A percentile compares a stretch with the other conserved stretches of the same genome.
phyloP scores from a whole-genome alignment of 2,888 invertebrate species.

The Philereme transversata region DNA sequence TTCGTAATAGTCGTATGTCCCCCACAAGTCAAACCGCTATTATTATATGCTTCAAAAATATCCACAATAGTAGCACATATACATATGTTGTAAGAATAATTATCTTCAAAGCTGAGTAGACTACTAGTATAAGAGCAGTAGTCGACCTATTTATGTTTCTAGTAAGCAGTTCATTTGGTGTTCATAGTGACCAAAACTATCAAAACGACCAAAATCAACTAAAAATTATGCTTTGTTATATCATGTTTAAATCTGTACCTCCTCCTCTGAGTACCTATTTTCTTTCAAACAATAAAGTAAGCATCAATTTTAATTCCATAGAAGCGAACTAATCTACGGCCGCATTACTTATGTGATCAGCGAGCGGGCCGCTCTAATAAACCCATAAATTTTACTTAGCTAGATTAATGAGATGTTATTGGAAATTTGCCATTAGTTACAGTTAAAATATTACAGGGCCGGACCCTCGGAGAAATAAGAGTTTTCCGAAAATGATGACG shows the following conservation, averaged over 20 bases:
- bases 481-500: slow-evolving; percentile 33
- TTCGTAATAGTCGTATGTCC: too few species aligned
- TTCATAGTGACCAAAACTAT: too few species aligned
- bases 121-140: too few species aligned
- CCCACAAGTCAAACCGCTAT: too few species aligned
- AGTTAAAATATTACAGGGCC: slow-evolving; percentile 49
- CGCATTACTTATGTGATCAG: slow-evolving; percentile 62
- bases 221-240: too few species aligned
- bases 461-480: slow-evolving; percentile 38
- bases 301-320: slow-evolving; percentile 34
- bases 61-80: too few species aligned
- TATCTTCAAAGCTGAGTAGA: too few species aligned
- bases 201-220: too few species aligned
- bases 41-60: too few species aligned
- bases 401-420: slow-evolving; percentile 79
- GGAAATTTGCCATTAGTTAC: slow-evolving; percentile 70
- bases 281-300: slow-evolving; percentile 10
- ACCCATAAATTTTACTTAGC: slow-evolving; percentile 81
- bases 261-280: background rate
- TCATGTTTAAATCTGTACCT: background rate
- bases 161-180: too few species aligned
- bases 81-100: too few species aligned
- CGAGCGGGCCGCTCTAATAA: slow-evolving; percentile 72
- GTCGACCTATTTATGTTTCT: too few species aligned
- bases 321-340: slow-evolving; percentile 53